phyloP scores from a whole-genome alignment of 2,113 vertebrate species.

The Silurus asotus region DNA sequence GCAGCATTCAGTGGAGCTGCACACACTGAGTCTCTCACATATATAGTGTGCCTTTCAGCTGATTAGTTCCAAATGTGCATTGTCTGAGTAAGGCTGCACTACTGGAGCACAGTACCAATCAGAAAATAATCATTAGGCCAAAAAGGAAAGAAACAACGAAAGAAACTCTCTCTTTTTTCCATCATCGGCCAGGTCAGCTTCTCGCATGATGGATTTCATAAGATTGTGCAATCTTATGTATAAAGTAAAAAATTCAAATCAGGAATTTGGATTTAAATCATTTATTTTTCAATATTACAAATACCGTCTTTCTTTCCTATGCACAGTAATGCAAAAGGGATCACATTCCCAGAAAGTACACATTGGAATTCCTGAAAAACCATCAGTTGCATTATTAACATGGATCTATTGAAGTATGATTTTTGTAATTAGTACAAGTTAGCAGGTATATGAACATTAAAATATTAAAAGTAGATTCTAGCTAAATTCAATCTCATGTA shows the following conservation, averaged over 20 bases:
- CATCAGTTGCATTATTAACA: background rate
- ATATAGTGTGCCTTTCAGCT: constrained; percentile 41
- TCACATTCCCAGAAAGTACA: background rate
- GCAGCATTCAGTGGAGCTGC: constrained; percentile 23
- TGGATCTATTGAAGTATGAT: background rate
- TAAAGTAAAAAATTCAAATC: background rate
- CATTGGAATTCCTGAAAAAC: background rate
- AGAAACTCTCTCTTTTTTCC: background rate
- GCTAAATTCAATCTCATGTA: background rate
- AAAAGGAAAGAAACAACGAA: constrained; percentile 1
- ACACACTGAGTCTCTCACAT: constrained; percentile 28
- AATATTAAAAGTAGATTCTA: background rate
- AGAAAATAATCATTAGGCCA: constrained; percentile 40
- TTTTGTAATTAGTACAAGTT: background rate
- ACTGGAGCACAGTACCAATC: constrained; percentile 39
- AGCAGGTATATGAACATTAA: background rate
- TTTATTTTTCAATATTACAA: background rate
- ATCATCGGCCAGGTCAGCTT: background rate
- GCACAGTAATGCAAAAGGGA: background rate
- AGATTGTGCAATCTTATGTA: background rate
- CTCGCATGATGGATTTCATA: constrained; percentile 4
- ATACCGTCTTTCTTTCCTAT: background rate
- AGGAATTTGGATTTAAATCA: background rate
- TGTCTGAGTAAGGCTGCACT: constrained; percentile 39
- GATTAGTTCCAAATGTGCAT: constrained; percentile 57